A percentile compares a stretch with the other conserved stretches of the same genome.
phyloP scores from a whole-genome alignment of 2,797 vertebrate species.

The Netta rufina region DNA sequence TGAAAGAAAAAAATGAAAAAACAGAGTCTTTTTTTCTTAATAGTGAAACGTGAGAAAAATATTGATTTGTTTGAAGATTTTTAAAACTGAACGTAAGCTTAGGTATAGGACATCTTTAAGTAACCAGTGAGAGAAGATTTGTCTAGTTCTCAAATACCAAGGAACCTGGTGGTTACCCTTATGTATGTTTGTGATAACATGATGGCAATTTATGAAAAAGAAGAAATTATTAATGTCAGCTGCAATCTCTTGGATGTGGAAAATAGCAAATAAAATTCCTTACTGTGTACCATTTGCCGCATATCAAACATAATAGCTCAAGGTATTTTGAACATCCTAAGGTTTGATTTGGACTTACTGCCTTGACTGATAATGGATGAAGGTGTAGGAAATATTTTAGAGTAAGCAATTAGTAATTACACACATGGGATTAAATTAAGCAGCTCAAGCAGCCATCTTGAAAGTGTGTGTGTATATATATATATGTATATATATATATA shows the following conservation, averaged over 20 bases:
- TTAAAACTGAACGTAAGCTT: neutral
- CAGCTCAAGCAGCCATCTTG: neutral
- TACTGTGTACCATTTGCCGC: neutral
- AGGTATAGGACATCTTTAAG: neutral
- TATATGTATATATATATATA: too few relatives aligned
- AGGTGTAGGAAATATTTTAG: neutral
- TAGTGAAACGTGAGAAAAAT: neutral
- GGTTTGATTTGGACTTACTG: neutral
- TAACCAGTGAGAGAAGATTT: neutral
- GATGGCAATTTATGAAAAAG: neutral
- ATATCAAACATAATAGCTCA: neutral
- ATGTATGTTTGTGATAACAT: neutral
- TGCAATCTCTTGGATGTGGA: neutral
- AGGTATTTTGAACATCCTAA: neutral
- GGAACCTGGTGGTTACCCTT: neutral
- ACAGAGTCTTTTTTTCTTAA: neutral
- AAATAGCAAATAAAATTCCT: neutral
- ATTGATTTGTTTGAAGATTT: neutral
- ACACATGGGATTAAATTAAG: neutral
- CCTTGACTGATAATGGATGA: neutral
- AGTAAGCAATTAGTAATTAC: neutral
- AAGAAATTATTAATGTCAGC: neutral
- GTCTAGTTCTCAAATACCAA: neutral
- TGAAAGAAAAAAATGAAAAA: neutral
- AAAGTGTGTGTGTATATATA: neutral